phyloP scores from a whole-genome alignment of 2,888 invertebrate genomes.

The Mythimna albipuncta region DNA sequence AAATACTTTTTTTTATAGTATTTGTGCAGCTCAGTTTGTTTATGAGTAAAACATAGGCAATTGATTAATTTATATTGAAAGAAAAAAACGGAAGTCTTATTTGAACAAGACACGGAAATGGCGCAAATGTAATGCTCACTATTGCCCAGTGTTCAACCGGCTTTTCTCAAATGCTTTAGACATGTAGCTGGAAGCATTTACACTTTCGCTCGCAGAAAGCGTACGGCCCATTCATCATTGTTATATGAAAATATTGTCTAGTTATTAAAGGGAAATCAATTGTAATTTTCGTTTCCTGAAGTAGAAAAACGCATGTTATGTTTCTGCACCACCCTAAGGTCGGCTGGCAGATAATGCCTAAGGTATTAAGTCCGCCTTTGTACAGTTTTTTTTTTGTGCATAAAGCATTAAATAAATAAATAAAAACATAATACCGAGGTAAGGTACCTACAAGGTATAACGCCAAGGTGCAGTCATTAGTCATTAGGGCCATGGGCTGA shows the following conservation, averaged over 20 bases:
- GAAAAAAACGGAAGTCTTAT: conserved; percentile 13
- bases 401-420: too few species aligned
- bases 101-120: conserved; percentile 47
- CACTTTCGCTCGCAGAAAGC: conserved; percentile 57
- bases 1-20: too few species aligned
- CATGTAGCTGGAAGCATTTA: conserved; percentile 55
- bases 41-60: too few species aligned
- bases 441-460: too few species aligned
- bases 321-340: too few species aligned
- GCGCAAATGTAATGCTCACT: conserved; percentile 18
- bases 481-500: too few species aligned
- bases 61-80: neutral
- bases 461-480: too few species aligned
- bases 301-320: too few species aligned
- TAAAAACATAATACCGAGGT: neutral
- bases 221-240: conserved; percentile 23
- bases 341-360: too few species aligned
- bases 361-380: too few species aligned
- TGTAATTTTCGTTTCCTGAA: neutral
- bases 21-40: too few species aligned
- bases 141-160: conserved; percentile 21
- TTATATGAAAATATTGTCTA: conserved; percentile 25
- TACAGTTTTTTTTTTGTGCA: too few species aligned
- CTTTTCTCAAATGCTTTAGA: conserved; percentile 55
- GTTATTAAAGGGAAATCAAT: conserved; percentile 5